phyloP scores from a whole-genome alignment of 2,888 invertebrate species.

The Ptychoptera contaminata region DNA sequence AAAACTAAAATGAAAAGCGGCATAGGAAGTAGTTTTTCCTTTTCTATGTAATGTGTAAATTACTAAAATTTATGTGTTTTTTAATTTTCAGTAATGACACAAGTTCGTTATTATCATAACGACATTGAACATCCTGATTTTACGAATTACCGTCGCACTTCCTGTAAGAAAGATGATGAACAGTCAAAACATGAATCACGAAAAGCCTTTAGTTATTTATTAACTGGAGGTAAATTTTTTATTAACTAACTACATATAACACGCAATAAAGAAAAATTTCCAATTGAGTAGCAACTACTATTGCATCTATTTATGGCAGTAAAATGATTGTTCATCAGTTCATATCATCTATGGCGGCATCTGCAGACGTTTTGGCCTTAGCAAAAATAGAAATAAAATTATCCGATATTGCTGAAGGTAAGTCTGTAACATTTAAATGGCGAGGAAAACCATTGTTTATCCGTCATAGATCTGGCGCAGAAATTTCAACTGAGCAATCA shows the following conservation, averaged over 20 bases:
- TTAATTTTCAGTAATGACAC: conserved; percentile 23
- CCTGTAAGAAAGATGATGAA: conserved; percentile 44
- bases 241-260: no score
- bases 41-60: no score
- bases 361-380: conserved; percentile 79
- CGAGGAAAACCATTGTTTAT: conserved; percentile 68
- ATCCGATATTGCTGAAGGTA: conserved; percentile 74
- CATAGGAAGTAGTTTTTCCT: no score
- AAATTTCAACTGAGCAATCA: conserved; percentile 54
- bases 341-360: conserved; percentile 52
- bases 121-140: conserved; percentile 86
- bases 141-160: conserved; percentile 59
- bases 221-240: conserved; percentile 52
- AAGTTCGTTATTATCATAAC: conserved; percentile 73
- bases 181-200: conserved; percentile 42
- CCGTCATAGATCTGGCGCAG: conserved; percentile 50
- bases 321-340: no score
- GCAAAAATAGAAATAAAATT: conserved; percentile 85
- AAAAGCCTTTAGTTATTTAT: conserved; percentile 67
- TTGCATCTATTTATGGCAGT: no score
- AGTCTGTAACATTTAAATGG: conserved; percentile 85
- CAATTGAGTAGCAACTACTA: no score
- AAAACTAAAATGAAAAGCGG: no score
- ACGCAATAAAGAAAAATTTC: no score
- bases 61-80: no score